Evolutionary conservation across 1,140 invertebrate genomes (phyloP), one percentile per base, ranked within the genome.

Genomic region (Rhyacophila brunnea): DNA sequence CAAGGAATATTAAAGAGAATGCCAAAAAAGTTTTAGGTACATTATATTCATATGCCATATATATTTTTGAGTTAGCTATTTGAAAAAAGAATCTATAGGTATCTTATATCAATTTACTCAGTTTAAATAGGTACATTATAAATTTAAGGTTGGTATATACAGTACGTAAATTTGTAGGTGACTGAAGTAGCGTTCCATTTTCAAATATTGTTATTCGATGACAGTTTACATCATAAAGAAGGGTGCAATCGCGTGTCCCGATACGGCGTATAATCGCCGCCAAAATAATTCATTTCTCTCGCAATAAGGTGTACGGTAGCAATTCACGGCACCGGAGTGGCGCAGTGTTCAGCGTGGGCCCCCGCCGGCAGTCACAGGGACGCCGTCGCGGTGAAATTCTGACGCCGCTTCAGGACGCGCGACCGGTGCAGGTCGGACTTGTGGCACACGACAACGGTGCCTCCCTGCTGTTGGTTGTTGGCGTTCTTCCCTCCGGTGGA

Each of bases 341-440:
- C 50, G 51, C 61, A 64, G 43, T 58, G 45, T 10, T 58, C 58
- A 58, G 32, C 32, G 40, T 48, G 50, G 56, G 49, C 66, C 49
- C 67, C 70, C 28, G 67, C 69, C 42, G 65, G 64, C 64, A 77
- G 79, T 85, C 79, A 83, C 68, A 82, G 78, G 10, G 80, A 82
- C 18, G 79, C 79, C 0, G 80, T 81, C 1, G 80, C 79, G 6
- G 78, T 79, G 55, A 80, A 81, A 65, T 80, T 81, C 66, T 82
- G 79, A 13, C 81, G 71, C 50, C 80, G 65, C 67, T 81, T 82
- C 14, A 83, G 64, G 0, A 82, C 75, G 15, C 81, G 68, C 20
- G 73, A 78, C 51, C 80, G 78, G 68, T 82, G 80, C n/a, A 83
- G 65, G 59, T 83, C 81, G 19, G 76, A 75, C 65, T 82, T 83